phyloP scores from a whole-genome alignment of 1,140 invertebrate species.

The Nephotettix cincticeps region DNA sequence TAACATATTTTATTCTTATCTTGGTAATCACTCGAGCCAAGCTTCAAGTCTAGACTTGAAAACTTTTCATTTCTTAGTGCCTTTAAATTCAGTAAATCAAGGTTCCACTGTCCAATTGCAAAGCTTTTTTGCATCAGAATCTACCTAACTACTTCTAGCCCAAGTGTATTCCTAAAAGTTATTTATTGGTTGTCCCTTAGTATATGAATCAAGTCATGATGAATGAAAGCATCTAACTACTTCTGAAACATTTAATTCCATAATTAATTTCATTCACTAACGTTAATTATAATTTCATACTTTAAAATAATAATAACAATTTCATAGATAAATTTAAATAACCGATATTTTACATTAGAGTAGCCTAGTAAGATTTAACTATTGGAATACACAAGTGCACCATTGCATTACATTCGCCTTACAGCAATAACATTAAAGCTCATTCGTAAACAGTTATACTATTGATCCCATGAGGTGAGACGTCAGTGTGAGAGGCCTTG shows the following conservation, averaged over 20 bases:
- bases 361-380: slow-evolving; percentile 7
- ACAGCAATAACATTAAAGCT: neutral
- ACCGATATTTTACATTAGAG: slow-evolving; percentile 9
- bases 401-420: neutral
- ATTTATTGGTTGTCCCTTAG: no score
- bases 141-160: no score
- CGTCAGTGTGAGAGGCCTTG: neutral
- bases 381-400: slow-evolving; percentile 17
- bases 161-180: no score
- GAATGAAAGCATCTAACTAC: neutral
- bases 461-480: slow-evolving; percentile 2
- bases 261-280: neutral
- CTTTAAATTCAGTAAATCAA: no score
- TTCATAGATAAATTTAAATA: slow-evolving; percentile 9
- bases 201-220: no score
- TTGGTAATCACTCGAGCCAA: no score
- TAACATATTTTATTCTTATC: no score
- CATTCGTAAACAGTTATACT: slow-evolving; percentile 3
- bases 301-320: slow-evolving; percentile 5
- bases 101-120: no score
- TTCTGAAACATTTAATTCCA: slow-evolving; percentile 16
- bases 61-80: no score
- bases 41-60: no score
- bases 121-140: no score
- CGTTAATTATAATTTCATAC: neutral